Percentiles rank a stretch among this genome's conserved stretches.
Evolutionary conservation across 2,797 vertebrate genomes (phyloP).

Genomic region (Toxotes lorentzi): DNA sequence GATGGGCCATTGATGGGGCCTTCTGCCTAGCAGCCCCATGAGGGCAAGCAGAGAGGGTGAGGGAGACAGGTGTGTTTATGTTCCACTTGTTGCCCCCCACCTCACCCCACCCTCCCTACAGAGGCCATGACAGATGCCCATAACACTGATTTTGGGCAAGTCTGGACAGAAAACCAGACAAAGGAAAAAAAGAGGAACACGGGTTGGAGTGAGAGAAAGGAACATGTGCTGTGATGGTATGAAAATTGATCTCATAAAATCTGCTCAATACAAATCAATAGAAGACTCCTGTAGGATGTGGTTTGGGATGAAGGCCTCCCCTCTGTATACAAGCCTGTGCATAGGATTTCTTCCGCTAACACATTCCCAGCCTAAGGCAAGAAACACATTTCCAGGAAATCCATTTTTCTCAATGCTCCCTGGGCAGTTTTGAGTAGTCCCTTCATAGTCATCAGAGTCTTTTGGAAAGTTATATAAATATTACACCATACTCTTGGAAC

Average conservation of each 20-base stretch:
- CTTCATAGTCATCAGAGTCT: slow-evolving; percentile 65
- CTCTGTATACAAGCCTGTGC: slow-evolving; percentile 34
- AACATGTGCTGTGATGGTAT: slow-evolving; percentile 41
- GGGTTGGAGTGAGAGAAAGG: slow-evolving; percentile 18
- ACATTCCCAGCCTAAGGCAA: slow-evolving; percentile 57
- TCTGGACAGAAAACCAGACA: slow-evolving; percentile 34
- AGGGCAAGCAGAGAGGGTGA: slow-evolving; percentile 62
- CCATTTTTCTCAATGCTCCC: slow-evolving; percentile 58
- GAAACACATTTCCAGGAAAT: slow-evolving; percentile 69
- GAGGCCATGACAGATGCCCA: slow-evolving; percentile 69
- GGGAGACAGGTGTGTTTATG: slow-evolving; percentile 79
- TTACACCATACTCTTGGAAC: slow-evolving; percentile 57
- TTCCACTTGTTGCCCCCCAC: slow-evolving; percentile 75
- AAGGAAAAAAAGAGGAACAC: slow-evolving; percentile 21
- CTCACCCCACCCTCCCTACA: slow-evolving; percentile 6
- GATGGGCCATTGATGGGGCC: slow-evolving; percentile 78
- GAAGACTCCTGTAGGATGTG: slow-evolving; percentile 36
- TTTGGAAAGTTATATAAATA: slow-evolving; percentile 65
- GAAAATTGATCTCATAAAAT: slow-evolving; percentile 59
- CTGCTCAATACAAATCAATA: slow-evolving; percentile 63
- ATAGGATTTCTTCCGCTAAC: slow-evolving; percentile 55
- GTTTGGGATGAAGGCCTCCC: slow-evolving; percentile 49
- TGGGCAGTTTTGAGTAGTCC: slow-evolving; percentile 60
- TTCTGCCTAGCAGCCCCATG: slow-evolving; percentile 76
- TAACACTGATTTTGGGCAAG: slow-evolving; percentile 60